Percentiles rank a stretch among this genome's conserved stretches.
Evolutionary conservation across 2,888 invertebrate species (phyloP).

Genomic region (Epinotia demarniana): DNA sequence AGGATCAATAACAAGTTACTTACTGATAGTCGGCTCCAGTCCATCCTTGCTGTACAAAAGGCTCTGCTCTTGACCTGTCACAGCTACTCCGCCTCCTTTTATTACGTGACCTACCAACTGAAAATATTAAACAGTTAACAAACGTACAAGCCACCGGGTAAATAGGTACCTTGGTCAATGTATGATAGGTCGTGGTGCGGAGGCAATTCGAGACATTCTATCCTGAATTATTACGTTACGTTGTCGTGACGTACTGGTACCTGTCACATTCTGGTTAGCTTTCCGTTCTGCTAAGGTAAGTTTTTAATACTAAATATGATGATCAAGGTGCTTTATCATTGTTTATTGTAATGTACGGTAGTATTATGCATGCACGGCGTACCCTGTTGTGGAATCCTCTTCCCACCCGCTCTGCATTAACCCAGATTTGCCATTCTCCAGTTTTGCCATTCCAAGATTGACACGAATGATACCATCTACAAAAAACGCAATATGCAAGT

Average conservation of each 20-base stretch:
- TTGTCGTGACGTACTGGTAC: too few relatives aligned
- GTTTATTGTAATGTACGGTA: background rate
- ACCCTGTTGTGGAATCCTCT: constrained; percentile 95
- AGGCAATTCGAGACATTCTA: too few relatives aligned
- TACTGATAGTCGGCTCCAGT: constrained; percentile 65
- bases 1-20: constrained; percentile 48
- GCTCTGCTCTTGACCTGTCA: constrained; percentile 90
- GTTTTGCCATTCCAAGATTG: constrained; percentile 95
- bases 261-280: too few relatives aligned
- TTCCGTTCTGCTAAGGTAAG: too few relatives aligned
- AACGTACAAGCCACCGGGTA: background rate
- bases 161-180: background rate
- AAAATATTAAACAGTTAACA: constrained; percentile 51
- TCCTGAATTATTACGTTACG: too few relatives aligned
- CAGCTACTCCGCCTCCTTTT: constrained; percentile 89
- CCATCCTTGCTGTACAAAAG: constrained; percentile 67
- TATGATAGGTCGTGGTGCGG: too few relatives aligned
- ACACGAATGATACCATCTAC: constrained; percentile 93
- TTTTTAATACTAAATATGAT: too few relatives aligned
- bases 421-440: constrained; percentile 96
- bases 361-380: constrained; percentile 61
- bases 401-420: constrained; percentile 93
- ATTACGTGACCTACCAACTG: constrained; percentile 92
- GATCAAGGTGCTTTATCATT: too few relatives aligned
- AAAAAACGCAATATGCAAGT: constrained; percentile 42